These are phyloP conservation scores for Limanda limanda DNA, from an alignment of 2,113 vertebrate species.

Conservation along the genomic window DNA sequence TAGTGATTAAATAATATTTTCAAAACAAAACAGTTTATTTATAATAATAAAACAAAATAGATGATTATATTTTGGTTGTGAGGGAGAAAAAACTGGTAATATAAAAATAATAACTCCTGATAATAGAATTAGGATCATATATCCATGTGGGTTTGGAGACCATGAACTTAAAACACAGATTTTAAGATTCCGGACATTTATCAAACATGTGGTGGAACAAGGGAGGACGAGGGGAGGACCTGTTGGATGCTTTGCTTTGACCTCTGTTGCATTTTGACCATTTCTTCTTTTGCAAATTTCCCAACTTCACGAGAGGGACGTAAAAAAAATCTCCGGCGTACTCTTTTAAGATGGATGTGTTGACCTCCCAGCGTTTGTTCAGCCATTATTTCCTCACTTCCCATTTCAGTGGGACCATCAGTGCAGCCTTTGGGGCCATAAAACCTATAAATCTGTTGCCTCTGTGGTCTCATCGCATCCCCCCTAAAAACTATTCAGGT, in stretches of 20 bases:
- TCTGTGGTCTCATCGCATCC: not conserved
- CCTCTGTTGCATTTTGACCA: not conserved
- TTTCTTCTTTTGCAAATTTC: not conserved
- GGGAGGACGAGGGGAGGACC: too few relatives aligned
- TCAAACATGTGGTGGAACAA: too few relatives aligned
- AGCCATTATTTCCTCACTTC: conserved; percentile 1
- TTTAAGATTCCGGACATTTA: too few relatives aligned
- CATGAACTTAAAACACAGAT: not conserved
- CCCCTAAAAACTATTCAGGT: not conserved
- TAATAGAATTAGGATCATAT: not conserved
- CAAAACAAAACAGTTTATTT: not conserved
- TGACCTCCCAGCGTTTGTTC: not conserved
- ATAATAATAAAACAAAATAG: not conserved
- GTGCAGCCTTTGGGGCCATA: not conserved
- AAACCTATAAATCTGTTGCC: not conserved
- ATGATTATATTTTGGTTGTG: not conserved
- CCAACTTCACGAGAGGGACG: not conserved
- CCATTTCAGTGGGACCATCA: not conserved
- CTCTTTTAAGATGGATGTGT: not conserved
- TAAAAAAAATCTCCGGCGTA: not conserved
- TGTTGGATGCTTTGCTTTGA: not conserved
- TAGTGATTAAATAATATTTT: not conserved
- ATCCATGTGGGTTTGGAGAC: not conserved
- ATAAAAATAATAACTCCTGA: not conserved
- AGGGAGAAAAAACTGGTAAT: too few relatives aligned